phyloP scores from a whole-genome alignment of 2,113 vertebrate species.

The Tenebrosternarchus preto region DNA sequence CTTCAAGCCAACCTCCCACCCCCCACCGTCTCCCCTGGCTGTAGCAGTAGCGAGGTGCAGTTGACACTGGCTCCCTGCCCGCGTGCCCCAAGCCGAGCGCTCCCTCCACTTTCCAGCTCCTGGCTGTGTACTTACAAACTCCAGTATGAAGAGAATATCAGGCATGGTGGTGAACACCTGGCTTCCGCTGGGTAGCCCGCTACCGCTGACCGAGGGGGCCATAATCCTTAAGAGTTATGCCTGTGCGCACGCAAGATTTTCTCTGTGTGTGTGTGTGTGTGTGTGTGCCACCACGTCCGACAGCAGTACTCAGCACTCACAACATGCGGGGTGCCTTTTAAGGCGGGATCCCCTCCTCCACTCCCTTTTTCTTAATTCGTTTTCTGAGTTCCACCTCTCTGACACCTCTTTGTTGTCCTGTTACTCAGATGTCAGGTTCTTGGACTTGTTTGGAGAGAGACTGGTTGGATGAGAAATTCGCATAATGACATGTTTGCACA shows the following conservation, averaged over 20 bases:
- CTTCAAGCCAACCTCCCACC: too few relatives aligned
- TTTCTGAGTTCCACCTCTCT: constrained; percentile 5
- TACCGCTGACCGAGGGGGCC: constrained; percentile 62
- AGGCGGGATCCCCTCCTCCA: constrained; percentile 26
- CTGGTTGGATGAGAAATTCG: constrained; percentile 14
- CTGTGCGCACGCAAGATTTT: neutral
- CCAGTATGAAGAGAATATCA: constrained; percentile 73
- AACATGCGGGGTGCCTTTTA: neutral
- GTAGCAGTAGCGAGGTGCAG: too few relatives aligned
- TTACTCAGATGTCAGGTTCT: neutral
- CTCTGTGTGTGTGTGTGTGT: too few relatives aligned
- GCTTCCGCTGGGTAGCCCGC: constrained; percentile 64
- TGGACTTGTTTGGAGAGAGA: neutral
- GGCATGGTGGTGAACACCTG: constrained; percentile 68
- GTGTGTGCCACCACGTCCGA: neutral
- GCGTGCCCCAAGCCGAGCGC: too few relatives aligned
- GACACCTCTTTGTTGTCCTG: neutral
- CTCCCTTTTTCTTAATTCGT: neutral
- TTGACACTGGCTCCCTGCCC: too few relatives aligned
- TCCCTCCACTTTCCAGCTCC: too few relatives aligned
- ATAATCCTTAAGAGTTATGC: constrained; percentile 59
- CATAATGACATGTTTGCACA: constrained; percentile 32
- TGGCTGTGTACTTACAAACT: constrained; percentile 70
- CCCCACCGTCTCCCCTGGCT: too few relatives aligned
- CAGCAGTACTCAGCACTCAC: neutral